Evolutionary conservation across 2,888 invertebrate genomes (phyloP), one percentile per base, ranked within the genome.

Genomic region (Crocallis elinguaria): DNA sequence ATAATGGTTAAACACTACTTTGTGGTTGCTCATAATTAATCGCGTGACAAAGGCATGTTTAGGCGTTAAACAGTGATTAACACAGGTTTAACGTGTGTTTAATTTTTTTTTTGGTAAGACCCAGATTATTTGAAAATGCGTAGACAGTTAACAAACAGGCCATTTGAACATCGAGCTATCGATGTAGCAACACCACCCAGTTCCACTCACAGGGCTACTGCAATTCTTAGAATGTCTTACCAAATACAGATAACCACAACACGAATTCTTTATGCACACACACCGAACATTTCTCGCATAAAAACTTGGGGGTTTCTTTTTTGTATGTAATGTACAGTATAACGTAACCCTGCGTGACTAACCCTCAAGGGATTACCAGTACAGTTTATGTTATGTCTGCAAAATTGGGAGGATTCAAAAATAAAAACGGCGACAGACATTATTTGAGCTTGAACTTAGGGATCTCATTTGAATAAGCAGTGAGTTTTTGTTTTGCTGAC

Each of bases 391-490:
- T 68, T 66, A 67, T 66, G 73, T 73, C 68, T 69, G 66, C 71
- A 62, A 74, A 77, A 76, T 76, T 75, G 73, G 71, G 74, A 64
- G 69, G 68, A 77, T 74, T 76, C 71, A 73, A 75, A 77, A 77
- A 73, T 73, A 73, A 73, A 73, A 73, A 76, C 63, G 62, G 67
- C 56, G 49, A 65, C 71, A 64, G 62, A 64, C 62, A 52, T 62
- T 64, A 64, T 60, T 60, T 65, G 66, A 43, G 62, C 60, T 54
- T 55, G 58, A 55, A 59, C 57, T 57, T 62, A 60, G 63, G 64
- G 62, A 59, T 59, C 64, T 59, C 66, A 66, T 68, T 61, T 63
- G 51, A 61, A 62, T 65, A 65, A 59, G 56, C 62, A 58, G 52
- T 54, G 53, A 57, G 46, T 56, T 57, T 63, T 60, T 60, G 51